phyloP scores from a whole-genome alignment of 1,140 invertebrate genomes.

The Oryzaephilus surinamensis region DNA sequence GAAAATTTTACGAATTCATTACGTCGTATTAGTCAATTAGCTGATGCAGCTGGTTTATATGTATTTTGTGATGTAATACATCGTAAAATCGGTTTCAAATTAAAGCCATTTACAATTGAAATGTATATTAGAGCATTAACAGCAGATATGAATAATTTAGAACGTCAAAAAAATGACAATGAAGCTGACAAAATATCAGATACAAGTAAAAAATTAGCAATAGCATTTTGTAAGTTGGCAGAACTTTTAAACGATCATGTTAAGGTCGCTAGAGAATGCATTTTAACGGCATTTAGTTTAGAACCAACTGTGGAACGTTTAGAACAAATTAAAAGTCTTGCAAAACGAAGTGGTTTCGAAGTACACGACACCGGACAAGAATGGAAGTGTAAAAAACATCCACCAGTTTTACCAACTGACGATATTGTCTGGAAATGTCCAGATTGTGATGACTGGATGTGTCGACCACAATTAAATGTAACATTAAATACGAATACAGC shows the following conservation, averaged over 20 bases:
- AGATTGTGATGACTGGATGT: constrained; percentile 28
- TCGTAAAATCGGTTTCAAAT: constrained; percentile 39
- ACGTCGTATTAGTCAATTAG: constrained; percentile 27
- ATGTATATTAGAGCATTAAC: constrained; percentile 62
- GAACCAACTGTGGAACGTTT: constrained; percentile 45
- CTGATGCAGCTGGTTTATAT: constrained; percentile 29
- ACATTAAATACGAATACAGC: constrained; percentile 28
- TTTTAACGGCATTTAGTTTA: constrained; percentile 54
- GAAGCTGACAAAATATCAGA: constrained; percentile 42
- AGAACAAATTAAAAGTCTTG: constrained; percentile 42
- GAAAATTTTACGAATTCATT: constrained; percentile 14
- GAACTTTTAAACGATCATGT: constrained; percentile 44
- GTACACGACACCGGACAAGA: constrained; percentile 27
- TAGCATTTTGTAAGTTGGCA: constrained; percentile 46
- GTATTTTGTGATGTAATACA: constrained; percentile 28
- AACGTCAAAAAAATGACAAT: constrained; percentile 49
- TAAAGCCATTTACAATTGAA: constrained; percentile 57
- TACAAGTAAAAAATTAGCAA: constrained; percentile 43
- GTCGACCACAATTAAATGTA: constrained; percentile 22
- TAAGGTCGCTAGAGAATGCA: constrained; percentile 48
- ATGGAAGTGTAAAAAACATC: constrained; percentile 33
- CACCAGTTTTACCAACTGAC: constrained; percentile 22
- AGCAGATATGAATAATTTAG: constrained; percentile 64
- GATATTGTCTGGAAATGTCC: constrained; percentile 28
- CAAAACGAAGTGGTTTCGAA: constrained; percentile 42